Evolutionary conservation across 2,797 vertebrate species (phyloP).

Genomic region (Poecilia velifera): DNA sequence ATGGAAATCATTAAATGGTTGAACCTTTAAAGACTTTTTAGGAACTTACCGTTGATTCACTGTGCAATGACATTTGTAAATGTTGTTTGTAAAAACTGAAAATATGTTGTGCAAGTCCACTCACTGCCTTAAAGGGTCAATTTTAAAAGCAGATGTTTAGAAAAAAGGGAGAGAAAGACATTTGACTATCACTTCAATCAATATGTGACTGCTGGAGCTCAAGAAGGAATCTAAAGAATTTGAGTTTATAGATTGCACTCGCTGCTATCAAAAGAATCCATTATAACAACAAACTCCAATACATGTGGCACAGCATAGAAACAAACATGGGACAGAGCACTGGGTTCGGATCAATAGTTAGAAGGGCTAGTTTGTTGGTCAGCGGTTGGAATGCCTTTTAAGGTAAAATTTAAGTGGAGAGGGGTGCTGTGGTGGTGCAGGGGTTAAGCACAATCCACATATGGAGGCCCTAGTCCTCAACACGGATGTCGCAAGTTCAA

Average conservation of each 20-base stretch:
- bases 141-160: not conserved
- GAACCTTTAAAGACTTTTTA: not conserved
- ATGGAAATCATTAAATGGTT: not conserved
- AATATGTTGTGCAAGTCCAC: not conserved
- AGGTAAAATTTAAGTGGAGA: slow-evolving; percentile 13
- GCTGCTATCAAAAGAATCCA: not conserved
- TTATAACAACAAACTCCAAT: not conserved
- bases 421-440: too few species aligned
- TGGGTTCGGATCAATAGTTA: not conserved
- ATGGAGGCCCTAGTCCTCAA: too few species aligned
- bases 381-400: slow-evolving; percentile 10
- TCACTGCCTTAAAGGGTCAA: not conserved
- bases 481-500: too few species aligned
- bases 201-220: not conserved
- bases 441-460: too few species aligned
- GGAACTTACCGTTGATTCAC: not conserved
- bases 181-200: not conserved
- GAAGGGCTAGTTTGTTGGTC: not conserved
- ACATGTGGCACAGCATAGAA: not conserved
- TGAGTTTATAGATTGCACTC: not conserved
- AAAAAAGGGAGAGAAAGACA: not conserved
- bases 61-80: not conserved
- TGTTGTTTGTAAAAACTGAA: not conserved
- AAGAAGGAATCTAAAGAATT: slow-evolving; percentile 4
- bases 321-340: not conserved